Evolutionary conservation across 2,888 invertebrate species (phyloP), one percentile per base, ranked within the genome.

Genomic region (Trissolcus japonicus): DNA sequence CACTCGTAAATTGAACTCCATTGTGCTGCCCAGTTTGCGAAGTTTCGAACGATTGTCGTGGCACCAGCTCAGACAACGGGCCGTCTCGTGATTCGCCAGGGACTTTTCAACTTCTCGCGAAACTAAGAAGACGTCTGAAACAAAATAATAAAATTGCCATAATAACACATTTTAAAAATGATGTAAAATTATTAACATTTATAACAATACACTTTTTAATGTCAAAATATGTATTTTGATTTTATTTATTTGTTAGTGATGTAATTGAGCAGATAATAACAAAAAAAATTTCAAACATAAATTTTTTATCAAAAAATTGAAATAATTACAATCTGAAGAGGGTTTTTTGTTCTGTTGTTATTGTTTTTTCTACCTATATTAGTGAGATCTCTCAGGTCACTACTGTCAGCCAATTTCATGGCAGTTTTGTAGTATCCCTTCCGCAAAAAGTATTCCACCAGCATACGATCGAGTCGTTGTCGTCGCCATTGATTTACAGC

Each of bases 341-440:
- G 2, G 1, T 19, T 19, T 19, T 19, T 19, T 19, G 1, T 19
- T 19, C 2, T 19, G 2, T 19, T 19, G 19, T 19, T 19, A 19
- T 29, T 46, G 6, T 14, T 46, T 46, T 69, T 90, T 7, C 86
- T 84, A 94, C 95, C 95, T 82, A 97, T 95, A 90, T 99, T 99
- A 19, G 98, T 98, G 76, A 98, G 92, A 85, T 98, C 96, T 86
- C 95, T 91, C 14, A 96, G 92, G 55, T 93, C 93, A 13, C 95
- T 94, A 60, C 94, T 93, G 62, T 95, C 94, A 0, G 98, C 96
- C 25, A 99, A 90, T 84, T 94, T 94, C 80, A 95, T 94, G 0
- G 99, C 99, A 0, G 98, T 95, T 85, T 96, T 96, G 88, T 99
- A 98, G 90, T 97, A 98, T 0, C 99, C 99, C 86, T 95, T 95